Evolutionary conservation across 1,140 invertebrate genomes (phyloP).

Genomic region (Trypoxylus dichotomus): DNA sequence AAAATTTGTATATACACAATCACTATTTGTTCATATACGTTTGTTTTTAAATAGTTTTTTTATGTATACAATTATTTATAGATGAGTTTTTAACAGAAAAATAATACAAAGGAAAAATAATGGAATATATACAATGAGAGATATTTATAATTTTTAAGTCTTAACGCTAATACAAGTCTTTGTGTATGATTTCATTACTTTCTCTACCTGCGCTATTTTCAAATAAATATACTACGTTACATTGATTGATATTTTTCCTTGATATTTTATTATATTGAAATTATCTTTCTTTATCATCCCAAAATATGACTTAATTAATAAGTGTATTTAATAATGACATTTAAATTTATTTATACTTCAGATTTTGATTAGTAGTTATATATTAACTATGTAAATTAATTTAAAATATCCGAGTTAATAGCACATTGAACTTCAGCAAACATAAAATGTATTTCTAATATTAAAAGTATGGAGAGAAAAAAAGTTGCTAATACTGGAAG

Average conservation of each 20-base stretch:
- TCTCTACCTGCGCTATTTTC: not conserved
- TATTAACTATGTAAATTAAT: not conserved
- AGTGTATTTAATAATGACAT: too few species aligned
- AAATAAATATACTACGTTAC: conserved; percentile 17
- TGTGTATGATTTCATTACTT: conserved; percentile 20
- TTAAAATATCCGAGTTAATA: too few species aligned
- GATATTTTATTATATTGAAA: conserved; percentile 27
- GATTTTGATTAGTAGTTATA: not conserved
- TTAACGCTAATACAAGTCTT: conserved; percentile 28
- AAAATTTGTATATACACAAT: conserved; percentile 7
- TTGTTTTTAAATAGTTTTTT: conserved; percentile 14
- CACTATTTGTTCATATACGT: conserved; percentile 23
- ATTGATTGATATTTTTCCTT: not conserved
- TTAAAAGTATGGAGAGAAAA: too few species aligned
- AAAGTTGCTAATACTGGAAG: too few species aligned
- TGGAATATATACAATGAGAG: conserved; percentile 27
- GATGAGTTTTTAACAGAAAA: conserved; percentile 19
- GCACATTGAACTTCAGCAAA: too few species aligned
- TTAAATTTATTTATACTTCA: too few species aligned
- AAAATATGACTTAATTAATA: too few species aligned
- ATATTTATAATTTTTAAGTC: conserved; percentile 1
- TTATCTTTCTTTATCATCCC: too few species aligned
- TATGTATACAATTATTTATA: not conserved
- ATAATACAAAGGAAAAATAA: conserved; percentile 20
- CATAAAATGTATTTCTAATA: too few species aligned